Conservation (phyloP, 2,888 invertebrate species). For the Hydrotaea diabolus region DNA sequence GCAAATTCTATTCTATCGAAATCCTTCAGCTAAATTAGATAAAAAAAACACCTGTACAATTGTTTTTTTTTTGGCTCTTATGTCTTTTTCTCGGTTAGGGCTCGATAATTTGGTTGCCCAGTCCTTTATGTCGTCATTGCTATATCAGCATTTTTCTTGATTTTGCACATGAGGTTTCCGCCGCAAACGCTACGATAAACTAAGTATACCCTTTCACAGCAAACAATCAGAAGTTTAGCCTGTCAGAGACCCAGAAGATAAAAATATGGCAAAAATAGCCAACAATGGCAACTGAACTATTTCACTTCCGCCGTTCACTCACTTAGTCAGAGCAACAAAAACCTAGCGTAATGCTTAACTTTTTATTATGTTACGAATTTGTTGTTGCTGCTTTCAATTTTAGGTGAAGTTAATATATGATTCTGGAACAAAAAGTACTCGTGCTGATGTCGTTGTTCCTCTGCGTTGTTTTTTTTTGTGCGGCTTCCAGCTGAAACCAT, state of each 20-base stretch:
- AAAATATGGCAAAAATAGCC: slow-evolving; percentile 21
- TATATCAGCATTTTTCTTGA: no score
- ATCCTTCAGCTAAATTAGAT: no score
- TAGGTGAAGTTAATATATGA: slow-evolving; percentile 64
- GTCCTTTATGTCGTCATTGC: no score
- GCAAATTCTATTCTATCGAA: no score
- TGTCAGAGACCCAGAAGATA: no score
- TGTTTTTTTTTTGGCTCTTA: no score
- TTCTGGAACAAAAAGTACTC: slow-evolving; percentile 48
- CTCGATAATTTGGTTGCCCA: no score
- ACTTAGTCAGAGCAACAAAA: slow-evolving; percentile 17
- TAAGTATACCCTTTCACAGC: background rate
- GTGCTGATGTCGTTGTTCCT: slow-evolving; percentile 17
- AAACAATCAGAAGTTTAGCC: background rate
- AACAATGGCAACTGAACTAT: slow-evolving; percentile 48
- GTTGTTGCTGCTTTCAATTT: slow-evolving; percentile 27
- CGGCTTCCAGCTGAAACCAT: slow-evolving; percentile 34
- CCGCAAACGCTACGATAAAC: background rate
- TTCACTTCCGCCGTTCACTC: slow-evolving; percentile 64
- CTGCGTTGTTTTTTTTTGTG: slow-evolving; percentile 41
- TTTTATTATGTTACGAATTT: slow-evolving; percentile 37
- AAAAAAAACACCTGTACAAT: no score
- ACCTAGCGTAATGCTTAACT: slow-evolving; percentile 41
- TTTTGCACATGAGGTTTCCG: background rate
- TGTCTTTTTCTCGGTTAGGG: no score